These are phyloP conservation scores for Corticium candelabrum DNA, from an alignment of 37 sponge, comb jelly and placozoan genomes.

Conservation along the genomic window DNA sequence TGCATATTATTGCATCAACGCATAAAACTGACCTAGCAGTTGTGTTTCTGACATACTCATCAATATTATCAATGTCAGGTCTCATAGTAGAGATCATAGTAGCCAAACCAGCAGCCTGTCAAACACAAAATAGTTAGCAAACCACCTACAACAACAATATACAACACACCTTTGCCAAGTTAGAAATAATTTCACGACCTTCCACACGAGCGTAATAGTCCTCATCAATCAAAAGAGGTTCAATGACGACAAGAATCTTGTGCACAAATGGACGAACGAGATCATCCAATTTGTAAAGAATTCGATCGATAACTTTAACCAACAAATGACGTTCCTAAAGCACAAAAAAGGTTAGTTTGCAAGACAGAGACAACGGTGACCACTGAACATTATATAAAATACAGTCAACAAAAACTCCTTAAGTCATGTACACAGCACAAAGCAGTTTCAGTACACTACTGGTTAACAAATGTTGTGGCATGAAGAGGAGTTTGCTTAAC, in stretches of 20 bases:
- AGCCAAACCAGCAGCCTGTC: constrained; percentile 74
- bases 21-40: constrained; percentile 89
- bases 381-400: too few relatives aligned
- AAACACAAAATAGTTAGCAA: background rate
- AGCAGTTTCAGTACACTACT: too few relatives aligned
- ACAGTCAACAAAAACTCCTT: too few relatives aligned
- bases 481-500: background rate
- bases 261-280: constrained; percentile 97
- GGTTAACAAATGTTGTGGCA: too few relatives aligned
- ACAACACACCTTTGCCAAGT: constrained; percentile 83
- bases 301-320: constrained; percentile 95
- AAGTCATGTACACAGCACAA: background rate
- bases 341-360: background rate
- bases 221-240: constrained; percentile 96
- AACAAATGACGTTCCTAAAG: constrained; percentile 81
- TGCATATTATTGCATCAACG: too few relatives aligned
- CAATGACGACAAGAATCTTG: constrained; percentile 98
- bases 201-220: constrained; percentile 98
- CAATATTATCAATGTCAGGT: constrained; percentile 98
- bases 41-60: constrained; percentile 97
- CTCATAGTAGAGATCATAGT: constrained; percentile 99
- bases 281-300: constrained; percentile 97
- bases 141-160: background rate
- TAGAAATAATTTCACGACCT: constrained; percentile 97
- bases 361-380: too few relatives aligned